Base-by-base conservation (phyloP, 2,888 invertebrate species). In the Habroteleia sp. region DNA sequence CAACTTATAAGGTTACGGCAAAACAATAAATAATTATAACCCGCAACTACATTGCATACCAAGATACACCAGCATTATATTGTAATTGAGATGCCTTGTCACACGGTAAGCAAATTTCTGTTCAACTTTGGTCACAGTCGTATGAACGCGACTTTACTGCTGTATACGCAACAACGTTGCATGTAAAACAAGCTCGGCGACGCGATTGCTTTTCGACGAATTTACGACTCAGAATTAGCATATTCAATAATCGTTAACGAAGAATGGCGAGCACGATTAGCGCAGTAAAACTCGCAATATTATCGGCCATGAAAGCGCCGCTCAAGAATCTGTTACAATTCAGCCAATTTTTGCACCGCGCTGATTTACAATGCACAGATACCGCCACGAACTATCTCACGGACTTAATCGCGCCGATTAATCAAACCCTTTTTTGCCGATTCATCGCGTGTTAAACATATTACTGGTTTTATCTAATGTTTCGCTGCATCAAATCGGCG, bases 241-340 rank as follows among this genome's bases (percentile, higher is more conserved):
- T 66, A 66, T 46, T 39, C 46, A 66, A 54, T 66, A 66, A 66
- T 66, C 44, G 37, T 46, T 66, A 65, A 52, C 65, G 50, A 31
- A 46, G 54, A 66, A 54, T 33, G 50, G 50, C 1, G 63, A 62
- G 16, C 46, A 39, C 13, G 54, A 66, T 52, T 54, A 35, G 65
- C 54, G 7, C 33, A 13, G 52, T 44, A 44, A 52, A 41, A 31
- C 41, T 14, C 39, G 60, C 29, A 16, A 44, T 23, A 42, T 56
- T 56, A 10, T 3, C 11, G 17, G 46, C 7, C 29, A 41, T 25
- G 52, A 52, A 37, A 25, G 14, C 5, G 7, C 39, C 16, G 3
- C 27, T 7, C n/a, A 20, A 56, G 27, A 8, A 46, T 54, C 52
- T 14, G 42, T 41, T 41, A 63, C 42, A 33, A 65, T 65, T 50